Conservation (phyloP, 2,797 vertebrate genomes). For the Atherinosoma microstoma region DNA sequence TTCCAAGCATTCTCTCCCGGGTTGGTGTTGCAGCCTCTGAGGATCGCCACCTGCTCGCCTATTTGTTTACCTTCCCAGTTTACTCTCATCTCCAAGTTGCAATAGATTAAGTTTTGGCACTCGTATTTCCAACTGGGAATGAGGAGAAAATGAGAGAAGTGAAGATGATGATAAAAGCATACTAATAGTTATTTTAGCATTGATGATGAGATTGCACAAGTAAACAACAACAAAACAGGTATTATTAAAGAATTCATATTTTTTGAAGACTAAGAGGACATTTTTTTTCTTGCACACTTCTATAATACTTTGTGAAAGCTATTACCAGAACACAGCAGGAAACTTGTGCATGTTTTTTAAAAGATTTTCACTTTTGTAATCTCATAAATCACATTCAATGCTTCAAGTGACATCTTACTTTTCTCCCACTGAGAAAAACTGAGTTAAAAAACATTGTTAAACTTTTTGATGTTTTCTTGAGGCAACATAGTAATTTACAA, state of each 20-base stretch:
- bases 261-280: background rate
- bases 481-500: too few species aligned
- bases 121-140: background rate
- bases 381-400: background rate
- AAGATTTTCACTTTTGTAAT: background rate
- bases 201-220: too few species aligned
- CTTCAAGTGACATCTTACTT: too few species aligned
- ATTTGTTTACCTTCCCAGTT: background rate
- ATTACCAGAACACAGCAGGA: background rate
- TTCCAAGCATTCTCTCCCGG: background rate
- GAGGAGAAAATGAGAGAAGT: background rate
- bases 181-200: background rate
- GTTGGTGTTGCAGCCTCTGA: background rate
- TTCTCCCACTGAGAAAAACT: too few species aligned
- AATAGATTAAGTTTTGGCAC: background rate
- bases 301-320: background rate
- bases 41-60: background rate
- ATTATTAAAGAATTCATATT: too few species aligned
- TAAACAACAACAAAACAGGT: too few species aligned
- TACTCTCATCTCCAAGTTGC: background rate
- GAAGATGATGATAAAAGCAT: background rate
- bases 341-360: background rate
- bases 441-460: too few species aligned
- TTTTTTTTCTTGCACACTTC: too few species aligned
- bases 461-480: too few species aligned